Conservation (phyloP, 2,888 invertebrate genomes). For the Cinara cedri region DNA sequence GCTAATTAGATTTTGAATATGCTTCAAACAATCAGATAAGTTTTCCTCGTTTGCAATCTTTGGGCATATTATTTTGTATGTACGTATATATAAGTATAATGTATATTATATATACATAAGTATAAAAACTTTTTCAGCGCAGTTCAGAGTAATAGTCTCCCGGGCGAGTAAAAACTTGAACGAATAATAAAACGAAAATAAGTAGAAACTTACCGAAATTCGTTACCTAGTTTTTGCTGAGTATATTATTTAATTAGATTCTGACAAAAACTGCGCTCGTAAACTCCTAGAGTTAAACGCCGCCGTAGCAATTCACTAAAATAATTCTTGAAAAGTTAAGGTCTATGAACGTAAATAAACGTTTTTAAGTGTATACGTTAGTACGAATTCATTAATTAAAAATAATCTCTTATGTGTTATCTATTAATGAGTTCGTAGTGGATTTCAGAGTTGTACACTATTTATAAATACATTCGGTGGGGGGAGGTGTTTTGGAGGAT, state of each 20-base stretch:
- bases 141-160: background rate
- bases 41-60: conserved; percentile 1
- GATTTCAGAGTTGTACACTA: too few relatives aligned
- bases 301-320: background rate
- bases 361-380: conserved; percentile 18
- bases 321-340: conserved; percentile 6
- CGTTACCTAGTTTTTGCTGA: conserved; percentile 10
- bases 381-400: conserved; percentile 15
- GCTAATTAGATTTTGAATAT: background rate
- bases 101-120: background rate
- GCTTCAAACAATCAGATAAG: background rate
- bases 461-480: too few relatives aligned
- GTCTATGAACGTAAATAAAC: conserved; percentile 10
- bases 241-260: conserved; percentile 6
- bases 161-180: background rate
- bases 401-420: conserved; percentile 4
- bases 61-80: background rate
- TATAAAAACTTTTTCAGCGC: background rate
- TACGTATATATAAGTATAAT: background rate
- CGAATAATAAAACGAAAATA: background rate
- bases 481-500: too few relatives aligned
- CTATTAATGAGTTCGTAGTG: too few relatives aligned
- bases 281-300: conserved; percentile 29
- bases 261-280: conserved; percentile 20
- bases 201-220: background rate